A percentile compares a stretch with the other conserved stretches of the same genome.
These are phyloP conservation scores for Darwinula stevensoni DNA, from an alignment of 2,888 invertebrate species.

Conservation along the genomic window DNA sequence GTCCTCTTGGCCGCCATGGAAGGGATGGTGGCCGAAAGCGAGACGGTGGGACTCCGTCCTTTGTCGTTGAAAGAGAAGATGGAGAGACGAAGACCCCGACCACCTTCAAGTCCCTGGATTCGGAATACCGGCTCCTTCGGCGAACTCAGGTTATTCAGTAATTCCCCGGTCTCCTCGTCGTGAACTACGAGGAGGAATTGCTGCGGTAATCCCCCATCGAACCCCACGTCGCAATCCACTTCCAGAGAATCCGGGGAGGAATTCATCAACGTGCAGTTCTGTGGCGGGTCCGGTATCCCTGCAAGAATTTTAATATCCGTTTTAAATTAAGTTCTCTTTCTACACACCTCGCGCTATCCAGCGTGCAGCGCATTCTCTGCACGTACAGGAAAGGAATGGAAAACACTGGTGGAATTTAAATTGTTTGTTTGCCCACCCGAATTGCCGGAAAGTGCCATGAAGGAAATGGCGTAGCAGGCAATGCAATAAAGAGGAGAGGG, in stretches of 20 bases:
- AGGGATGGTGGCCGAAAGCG: constrained; percentile 8
- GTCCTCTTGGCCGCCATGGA: constrained; percentile 1
- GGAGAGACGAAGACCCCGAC: constrained; percentile 26
- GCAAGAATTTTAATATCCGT: too few relatives aligned
- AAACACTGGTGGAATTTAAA: too few relatives aligned
- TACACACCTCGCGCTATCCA: too few relatives aligned
- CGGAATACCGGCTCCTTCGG: constrained; percentile 8
- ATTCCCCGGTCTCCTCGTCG: constrained; percentile 1
- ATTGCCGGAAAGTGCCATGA: too few relatives aligned
- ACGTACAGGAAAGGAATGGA: too few relatives aligned
- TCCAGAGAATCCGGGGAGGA: background rate
- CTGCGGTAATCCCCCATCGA: constrained; percentile 1
- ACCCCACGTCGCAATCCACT: background rate
- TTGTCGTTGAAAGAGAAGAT: constrained; percentile 62
- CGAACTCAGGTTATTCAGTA: background rate
- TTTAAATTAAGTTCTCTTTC: too few relatives aligned
- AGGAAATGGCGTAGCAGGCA: too few relatives aligned
- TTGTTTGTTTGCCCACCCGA: too few relatives aligned
- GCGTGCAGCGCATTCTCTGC: too few relatives aligned
- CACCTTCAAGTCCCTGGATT: constrained; percentile 26
- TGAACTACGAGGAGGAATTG: background rate
- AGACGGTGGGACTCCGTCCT: constrained; percentile 34
- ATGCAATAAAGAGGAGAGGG: too few relatives aligned
- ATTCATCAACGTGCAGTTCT: background rate
- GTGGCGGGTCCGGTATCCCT: constrained; percentile 1